Evolutionary conservation across 1,140 invertebrate species (phyloP), one percentile per base, ranked within the genome.

Genomic region (Periplaneta americana): DNA sequence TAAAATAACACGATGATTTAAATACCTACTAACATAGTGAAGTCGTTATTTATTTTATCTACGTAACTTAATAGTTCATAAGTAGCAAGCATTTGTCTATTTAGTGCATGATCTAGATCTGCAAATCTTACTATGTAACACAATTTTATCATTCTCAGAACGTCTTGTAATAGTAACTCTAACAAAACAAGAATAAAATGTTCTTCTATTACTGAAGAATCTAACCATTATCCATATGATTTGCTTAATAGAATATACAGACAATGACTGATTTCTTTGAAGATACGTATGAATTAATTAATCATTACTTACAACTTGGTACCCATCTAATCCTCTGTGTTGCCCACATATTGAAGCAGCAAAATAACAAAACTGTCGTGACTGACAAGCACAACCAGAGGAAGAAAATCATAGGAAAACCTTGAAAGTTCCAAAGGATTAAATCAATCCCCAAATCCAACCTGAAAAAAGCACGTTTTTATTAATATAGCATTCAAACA

Each of bases 321-420:
- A 10, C 3, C 28, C n/a, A 36, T 28, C 84, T 33, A 10, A 81
- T 17, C 33, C 88, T 85, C 34, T 86, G 83, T 33, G 85, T 82
- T 0, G 90, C 88, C 92, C 92, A 94, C 78, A 88, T 85, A 57
- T 87, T 88, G 84, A 93, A 92, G n/a, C 82, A 84, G 31, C 87
- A 85, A 85, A 92, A 93, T 28, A 91, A 85, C n/a, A 87, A 32
- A 39, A 92, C 84, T 0, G 91, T 90, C 17, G 88, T 88, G 0
- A 87, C 32, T 75, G 89, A 87, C 90, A 93, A 91, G 18, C 86
- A 80, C 4, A 90, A 81, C 93, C 93, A 94, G 75, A 91, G 87
- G 11, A 86, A 83, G 48, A 92, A 83, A 8, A 90, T 91, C 34
- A 85, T 86, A 22, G 90, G 85, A 75, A 93, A 88, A 84, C 92